Evolutionary conservation across 2,888 invertebrate genomes (phyloP), one percentile per base, ranked within the genome.

Genomic region (Cephus nigrinus): DNA sequence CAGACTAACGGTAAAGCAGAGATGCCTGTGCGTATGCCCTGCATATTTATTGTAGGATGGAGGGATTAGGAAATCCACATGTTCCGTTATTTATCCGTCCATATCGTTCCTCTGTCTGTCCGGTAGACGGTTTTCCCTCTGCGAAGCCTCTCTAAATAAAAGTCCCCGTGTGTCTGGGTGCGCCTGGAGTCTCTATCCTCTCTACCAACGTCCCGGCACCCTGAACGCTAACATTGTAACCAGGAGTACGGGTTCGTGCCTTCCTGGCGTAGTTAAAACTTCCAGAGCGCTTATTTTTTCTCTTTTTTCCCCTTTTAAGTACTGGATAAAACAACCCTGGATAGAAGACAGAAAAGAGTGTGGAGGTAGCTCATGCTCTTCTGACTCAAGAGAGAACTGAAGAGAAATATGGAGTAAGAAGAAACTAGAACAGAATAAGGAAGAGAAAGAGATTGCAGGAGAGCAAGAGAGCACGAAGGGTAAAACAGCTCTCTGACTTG

Each of bases 61-160:
- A 3, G 34, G 32, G 33, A 78, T 80, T 78, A 80, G 80, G 83
- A 82, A 85, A 84, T 85, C 76, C 83, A 82, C 84, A 83, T 79
- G 81, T 84, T 84, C 82, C 82, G 81, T 84, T 84, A 86, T 86
- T 86, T 86, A 86, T 86, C 85, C 84, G 85, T 76, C 85, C 82
- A 83, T 84, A 84, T 84, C 86, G 83, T 85, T 86, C 84, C 85
- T 86, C 83, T 82, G 85, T 86, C 86, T 85, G 86, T 86, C 83
- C 85, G 76, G 82, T 75, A 55, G 40, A 55, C 35, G 79, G 77
- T 78, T 79, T 78, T 78, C 79, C 74, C 81, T 79, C 82, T 84
- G 80, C 76, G 80, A 84, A 85, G 81, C 81, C 80, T 76, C 80
- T 84, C 78, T 82, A 85, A 86, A 85, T 84, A 85, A 86, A 86